phyloP scores from a whole-genome alignment of 2,113 vertebrate species.

The Bubalus kerabau region DNA sequence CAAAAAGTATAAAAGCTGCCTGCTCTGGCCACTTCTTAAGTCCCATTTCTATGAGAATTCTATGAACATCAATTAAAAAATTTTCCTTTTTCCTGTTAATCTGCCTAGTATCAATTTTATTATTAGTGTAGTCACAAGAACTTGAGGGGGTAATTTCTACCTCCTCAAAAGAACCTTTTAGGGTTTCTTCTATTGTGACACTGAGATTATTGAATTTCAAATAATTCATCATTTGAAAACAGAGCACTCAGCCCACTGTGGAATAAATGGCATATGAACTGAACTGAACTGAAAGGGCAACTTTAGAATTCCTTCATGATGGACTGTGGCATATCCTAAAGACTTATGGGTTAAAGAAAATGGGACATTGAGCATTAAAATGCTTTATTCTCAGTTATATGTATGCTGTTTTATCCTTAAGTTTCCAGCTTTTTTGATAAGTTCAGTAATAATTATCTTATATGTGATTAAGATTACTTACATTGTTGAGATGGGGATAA shows the following conservation, averaged over 20 bases:
- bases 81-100: neutral
- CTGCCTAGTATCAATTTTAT: neutral
- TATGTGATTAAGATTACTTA: conserved; percentile 79
- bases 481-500: conserved; percentile 95
- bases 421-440: neutral
- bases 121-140: neutral
- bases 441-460: conserved; percentile 25
- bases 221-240: neutral
- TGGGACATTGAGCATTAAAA: neutral
- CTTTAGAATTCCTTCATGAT: neutral
- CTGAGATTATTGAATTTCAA: neutral
- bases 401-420: neutral
- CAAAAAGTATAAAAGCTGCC: neutral
- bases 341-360: conserved; percentile 11
- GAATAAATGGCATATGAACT: neutral
- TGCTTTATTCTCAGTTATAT: conserved; percentile 19
- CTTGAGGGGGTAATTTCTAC: neutral
- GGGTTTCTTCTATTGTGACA: neutral
- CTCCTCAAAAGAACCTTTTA: neutral
- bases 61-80: neutral
- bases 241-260: neutral
- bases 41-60: neutral
- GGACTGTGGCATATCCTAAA: neutral
- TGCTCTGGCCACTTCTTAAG: neutral
- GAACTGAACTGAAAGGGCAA: neutral